Base-by-base conservation (phyloP, 2,888 invertebrate species). In the Noctua fimbriata region DNA sequence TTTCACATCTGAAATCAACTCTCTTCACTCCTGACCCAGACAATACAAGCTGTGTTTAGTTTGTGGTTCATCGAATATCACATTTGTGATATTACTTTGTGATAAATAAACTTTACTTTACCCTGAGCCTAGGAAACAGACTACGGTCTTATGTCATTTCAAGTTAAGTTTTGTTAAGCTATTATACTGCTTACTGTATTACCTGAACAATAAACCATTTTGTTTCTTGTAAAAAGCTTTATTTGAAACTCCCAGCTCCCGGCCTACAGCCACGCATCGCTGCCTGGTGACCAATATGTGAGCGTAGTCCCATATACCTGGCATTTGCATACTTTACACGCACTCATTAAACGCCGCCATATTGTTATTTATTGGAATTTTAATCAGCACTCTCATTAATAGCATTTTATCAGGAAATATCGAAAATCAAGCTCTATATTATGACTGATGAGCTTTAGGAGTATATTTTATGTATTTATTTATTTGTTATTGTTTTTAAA, bases 261-360 rank as follows among this genome's bases (percentile, higher is more conserved):
- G 83, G 81, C 0, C 89, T 91, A 90, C 0, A 1, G 12, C 60
- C 87, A 93, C 95, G 95, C 94, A 92, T 93, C 94, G 89, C 89
- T 92, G 92, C 88, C 78, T 92, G 87, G 91, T 93, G 94, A 93
- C 94, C 95, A 93, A 94, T 93, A 94, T 93, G 93, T 92, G 92
- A 90, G 91, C 89, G 89, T 88, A 89, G 89, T 89, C 86, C 87
- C 83, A 86, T 87, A 90, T 90, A 90, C 93, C 92, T 90, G 89
- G 90, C 93, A 95, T 95, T 95, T 95, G 93, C 95, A 96, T 95
- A 95, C 91, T 93, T 94, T 92, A 90, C 89, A 85, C 89, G 89
- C 85, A 77, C 87, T 87, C 87, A 89, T 90, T 90, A 85, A 67
- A 84, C 80, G 7, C 70, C 24, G 63, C 70, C 71, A 78, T 86